These are phyloP conservation scores for Radopholus similis DNA, from an alignment of 1,140 invertebrate species.

Conservation along the genomic window DNA sequence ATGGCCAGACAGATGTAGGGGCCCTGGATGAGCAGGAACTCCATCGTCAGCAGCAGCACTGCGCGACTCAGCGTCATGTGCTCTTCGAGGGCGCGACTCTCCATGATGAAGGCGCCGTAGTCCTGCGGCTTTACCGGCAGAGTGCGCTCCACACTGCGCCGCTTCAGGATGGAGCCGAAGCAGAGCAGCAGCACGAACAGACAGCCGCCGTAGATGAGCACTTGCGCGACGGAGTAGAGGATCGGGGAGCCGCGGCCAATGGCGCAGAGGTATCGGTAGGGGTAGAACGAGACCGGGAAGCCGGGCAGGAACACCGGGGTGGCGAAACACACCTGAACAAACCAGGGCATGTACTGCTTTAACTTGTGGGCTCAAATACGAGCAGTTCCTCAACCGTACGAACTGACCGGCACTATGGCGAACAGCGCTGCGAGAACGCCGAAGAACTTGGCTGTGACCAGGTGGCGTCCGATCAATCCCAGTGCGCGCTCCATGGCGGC, in stretches of 20 bases:
- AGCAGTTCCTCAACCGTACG: too few species aligned
- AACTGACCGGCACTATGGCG: constrained; percentile 10
- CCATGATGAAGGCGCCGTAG: constrained; percentile 40
- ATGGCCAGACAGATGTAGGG: constrained; percentile 41
- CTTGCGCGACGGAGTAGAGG: constrained; percentile 37
- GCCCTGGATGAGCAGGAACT: constrained; percentile 37
- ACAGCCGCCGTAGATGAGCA: constrained; percentile 41
- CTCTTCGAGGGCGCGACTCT: constrained; percentile 33
- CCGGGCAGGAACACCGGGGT: constrained; percentile 22
- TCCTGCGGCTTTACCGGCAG: constrained; percentile 38
- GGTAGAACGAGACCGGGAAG: constrained; percentile 26
- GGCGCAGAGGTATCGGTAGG: constrained; percentile 39
- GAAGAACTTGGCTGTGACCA: constrained; percentile 31
- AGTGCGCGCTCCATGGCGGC: constrained; percentile 43
- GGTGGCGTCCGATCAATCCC: constrained; percentile 34
- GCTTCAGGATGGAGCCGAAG: constrained; percentile 37
- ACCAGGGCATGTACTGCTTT: too few species aligned
- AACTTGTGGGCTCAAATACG: too few species aligned
- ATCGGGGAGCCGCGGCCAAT: constrained; percentile 39
- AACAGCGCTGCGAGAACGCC: constrained; percentile 21
- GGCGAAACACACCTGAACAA: constrained; percentile 38
- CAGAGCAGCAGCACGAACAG: constrained; percentile 38
- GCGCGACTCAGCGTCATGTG: constrained; percentile 34
- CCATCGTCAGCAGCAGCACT: constrained; percentile 32
- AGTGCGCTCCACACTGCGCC: constrained; percentile 27